These are phyloP conservation scores for Melanocharis versteri DNA, from an alignment of 2,113 vertebrate species.

Conservation along the genomic window DNA sequence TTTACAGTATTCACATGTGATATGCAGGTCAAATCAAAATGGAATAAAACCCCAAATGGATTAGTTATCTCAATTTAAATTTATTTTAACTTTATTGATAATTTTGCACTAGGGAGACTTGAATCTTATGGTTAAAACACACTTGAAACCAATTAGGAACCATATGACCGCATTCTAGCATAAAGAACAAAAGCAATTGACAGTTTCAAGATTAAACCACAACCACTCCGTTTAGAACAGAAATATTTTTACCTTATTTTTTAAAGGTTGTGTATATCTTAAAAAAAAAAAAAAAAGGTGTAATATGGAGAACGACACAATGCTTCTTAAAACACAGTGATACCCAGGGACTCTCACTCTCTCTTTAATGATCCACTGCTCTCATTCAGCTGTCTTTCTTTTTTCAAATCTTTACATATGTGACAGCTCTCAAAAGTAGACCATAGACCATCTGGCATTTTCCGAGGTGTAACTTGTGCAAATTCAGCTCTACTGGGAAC, in stretches of 20 bases:
- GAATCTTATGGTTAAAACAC: slow-evolving; percentile 68
- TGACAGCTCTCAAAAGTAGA: slow-evolving; percentile 90
- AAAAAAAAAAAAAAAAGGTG: slow-evolving; percentile 56
- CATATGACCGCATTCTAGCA: slow-evolving; percentile 56
- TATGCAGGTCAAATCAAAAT: slow-evolving; percentile 61
- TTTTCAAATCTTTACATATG: slow-evolving; percentile 81
- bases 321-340: slow-evolving; percentile 80
- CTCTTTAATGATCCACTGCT: slow-evolving; percentile 80
- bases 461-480: slow-evolving; percentile 88
- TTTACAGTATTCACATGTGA: slow-evolving; percentile 51
- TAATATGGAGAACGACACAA: slow-evolving; percentile 72
- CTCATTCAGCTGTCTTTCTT: slow-evolving; percentile 82
- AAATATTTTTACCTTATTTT: slow-evolving; percentile 70
- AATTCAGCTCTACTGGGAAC: slow-evolving; percentile 96
- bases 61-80: slow-evolving; percentile 67
- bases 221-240: slow-evolving; percentile 60
- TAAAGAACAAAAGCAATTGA: slow-evolving; percentile 67
- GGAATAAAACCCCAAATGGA: slow-evolving; percentile 57
- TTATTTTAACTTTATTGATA: slow-evolving; percentile 70
- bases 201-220: slow-evolving; percentile 53
- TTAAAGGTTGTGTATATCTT: slow-evolving; percentile 69
- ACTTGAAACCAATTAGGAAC: slow-evolving; percentile 69
- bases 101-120: slow-evolving; percentile 69
- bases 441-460: slow-evolving; percentile 92
- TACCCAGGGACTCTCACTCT: slow-evolving; percentile 78